Evolutionary conservation across 2,888 invertebrate species (phyloP), one percentile per base, ranked within the genome.

Genomic region (Drosophila putrida): DNA sequence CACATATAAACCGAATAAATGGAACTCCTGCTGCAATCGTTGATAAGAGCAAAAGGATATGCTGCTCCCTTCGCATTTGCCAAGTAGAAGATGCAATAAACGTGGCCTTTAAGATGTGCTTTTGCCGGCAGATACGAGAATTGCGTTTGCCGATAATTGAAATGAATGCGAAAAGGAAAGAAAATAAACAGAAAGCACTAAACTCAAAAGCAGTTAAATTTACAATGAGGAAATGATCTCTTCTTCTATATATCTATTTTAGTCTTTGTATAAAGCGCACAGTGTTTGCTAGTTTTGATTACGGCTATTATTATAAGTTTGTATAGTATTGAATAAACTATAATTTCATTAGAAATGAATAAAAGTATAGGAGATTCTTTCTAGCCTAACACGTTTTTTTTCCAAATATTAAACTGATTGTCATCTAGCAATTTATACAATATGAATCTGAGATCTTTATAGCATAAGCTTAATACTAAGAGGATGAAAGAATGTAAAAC

Each of bases 31-130:
- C 46, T 62, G 39, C 57, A 38, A 36, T 58, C 25, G 62, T 57
- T 78, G 84, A 83, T 78, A 81, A 81, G 69, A 60, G 51, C 50
- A 44, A 68, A 61, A 69, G 46, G 75, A 70, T 71, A 57, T 60
- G 69, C 59, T 39, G 55, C 60, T 53, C 57, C 51, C 53, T 59
- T 77, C 57, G 63, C 64, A 54, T 44, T 63, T 41, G 43, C 55
- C 44, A 35, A 51, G 53, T 43, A 44, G 39, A 0, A 51, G 59
- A 64, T 50, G 44, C 50, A 49, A 57, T 58, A 49, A 54, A 35
- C 57, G 68, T 68, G 61, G 20, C 41, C 62, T 67, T 59, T 64
- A 61, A 59, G 53, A 59, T 53, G 63, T 33, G 36, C 47, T 31
- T 35, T 54, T 53, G 36, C 41, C 28, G 44, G 6, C 15, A 60